Base-by-base conservation (phyloP, 2,888 invertebrate species). In the Eledone cirrhosa region DNA sequence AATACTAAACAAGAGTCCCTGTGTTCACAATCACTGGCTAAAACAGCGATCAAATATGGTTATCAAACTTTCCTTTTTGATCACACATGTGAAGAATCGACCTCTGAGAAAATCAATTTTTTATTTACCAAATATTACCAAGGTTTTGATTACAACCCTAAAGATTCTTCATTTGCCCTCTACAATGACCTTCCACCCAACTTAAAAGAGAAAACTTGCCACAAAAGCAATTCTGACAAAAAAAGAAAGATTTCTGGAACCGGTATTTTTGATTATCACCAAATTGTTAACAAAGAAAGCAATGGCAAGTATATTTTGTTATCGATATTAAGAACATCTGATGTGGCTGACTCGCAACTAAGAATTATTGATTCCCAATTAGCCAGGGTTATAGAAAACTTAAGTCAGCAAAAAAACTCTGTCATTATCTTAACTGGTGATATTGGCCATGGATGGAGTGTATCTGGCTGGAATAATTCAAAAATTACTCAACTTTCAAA, bases 401-500 rank as follows among this genome's bases (percentile, higher is more conserved):
- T 48, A 16, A 48, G 24, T 13, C n/a, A 29, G 24, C n/a, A 47
- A 29, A 48, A 47, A 48, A 47, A 76, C 8, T 14, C 76, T 11
- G 76, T 24, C 5, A 47, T 76, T 48, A 48, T 76, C 4, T 19
- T 76, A 19, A 76, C 27, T 5, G 48, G 76, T 8, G 76, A 76
- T 47, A 48, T 76, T 24, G 76, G 76, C 0, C 76, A 76, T 24
- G 76, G 76, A 24, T 47, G 41, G 8, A 76, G 48, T 29, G 29
- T 48, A 14, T 47, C 76, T 2, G 76, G 48, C 8, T 76, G 76
- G 76, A 8, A 76, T 24, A 27, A 48, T 27, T 48, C 47, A 14
- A 29, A 48, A 27, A 76, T 76, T 47, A 48, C 76, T 0, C 76
- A 76, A n/a, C 48, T 76, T 29, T 76, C 76, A 76, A 76, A 76